Evolutionary conservation across 2,797 vertebrate genomes (phyloP).

Genomic region (Halcyon leucocephala): DNA sequence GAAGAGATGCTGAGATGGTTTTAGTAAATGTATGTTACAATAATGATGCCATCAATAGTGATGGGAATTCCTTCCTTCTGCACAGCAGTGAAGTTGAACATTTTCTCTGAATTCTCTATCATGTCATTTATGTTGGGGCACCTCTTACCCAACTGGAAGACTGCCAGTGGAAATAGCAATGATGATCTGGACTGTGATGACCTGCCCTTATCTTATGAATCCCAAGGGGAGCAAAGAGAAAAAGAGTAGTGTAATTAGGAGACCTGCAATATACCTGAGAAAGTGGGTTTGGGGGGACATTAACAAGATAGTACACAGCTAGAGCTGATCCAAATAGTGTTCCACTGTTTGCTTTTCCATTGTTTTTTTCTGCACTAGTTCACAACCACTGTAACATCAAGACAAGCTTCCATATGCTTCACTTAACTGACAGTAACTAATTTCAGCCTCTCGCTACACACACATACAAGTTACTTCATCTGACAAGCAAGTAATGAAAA

Average conservation of each 20-base stretch:
- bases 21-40: neutral
- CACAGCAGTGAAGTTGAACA: neutral
- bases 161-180: neutral
- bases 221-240: neutral
- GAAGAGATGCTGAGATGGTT: neutral
- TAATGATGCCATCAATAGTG: neutral
- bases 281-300: neutral
- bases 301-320: neutral
- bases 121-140: neutral
- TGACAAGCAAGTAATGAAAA: slow-evolving; percentile 54
- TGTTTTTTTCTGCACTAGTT: slow-evolving; percentile 75
- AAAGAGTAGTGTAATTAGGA: neutral
- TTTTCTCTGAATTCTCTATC: neutral
- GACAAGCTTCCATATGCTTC: slow-evolving; percentile 73
- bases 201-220: neutral
- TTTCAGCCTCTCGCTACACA: slow-evolving; percentile 33
- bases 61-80: neutral
- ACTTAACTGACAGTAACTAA: slow-evolving; percentile 78
- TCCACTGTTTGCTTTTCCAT: slow-evolving; percentile 42
- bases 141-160: neutral
- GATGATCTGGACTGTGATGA: neutral
- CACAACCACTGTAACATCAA: slow-evolving; percentile 70
- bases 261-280: neutral
- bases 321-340: neutral
- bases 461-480: slow-evolving; percentile 54